A percentile compares a stretch with the other conserved stretches of the same genome.
Conservation (phyloP, 2,888 invertebrate genomes). For the Drosophila robusta region DNA sequence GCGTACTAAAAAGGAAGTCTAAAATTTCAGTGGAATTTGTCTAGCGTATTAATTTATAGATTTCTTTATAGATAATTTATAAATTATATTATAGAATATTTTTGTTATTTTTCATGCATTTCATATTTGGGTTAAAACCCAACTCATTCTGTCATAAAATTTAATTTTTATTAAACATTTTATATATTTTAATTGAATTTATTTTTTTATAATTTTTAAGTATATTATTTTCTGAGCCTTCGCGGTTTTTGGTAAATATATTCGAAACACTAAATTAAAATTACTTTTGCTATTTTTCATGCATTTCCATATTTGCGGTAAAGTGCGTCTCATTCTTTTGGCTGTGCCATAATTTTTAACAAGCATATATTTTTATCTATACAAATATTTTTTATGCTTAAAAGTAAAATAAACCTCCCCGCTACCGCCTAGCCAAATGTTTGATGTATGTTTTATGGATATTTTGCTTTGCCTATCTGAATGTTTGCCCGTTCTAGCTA, state of each 20-base stretch:
- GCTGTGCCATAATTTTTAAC: constrained; percentile 37
- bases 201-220: too few species aligned
- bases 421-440: constrained; percentile 23
- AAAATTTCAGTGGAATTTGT: too few species aligned
- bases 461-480: constrained; percentile 55
- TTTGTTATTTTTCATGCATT: too few species aligned
- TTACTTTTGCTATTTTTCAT: constrained; percentile 17
- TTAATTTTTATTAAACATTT: too few species aligned
- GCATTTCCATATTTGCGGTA: constrained; percentile 20
- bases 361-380: constrained; percentile 35
- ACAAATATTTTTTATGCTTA: constrained; percentile 31
- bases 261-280: constrained; percentile 27
- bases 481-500: constrained; percentile 52
- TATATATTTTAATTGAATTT: too few species aligned
- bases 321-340: constrained; percentile 3
- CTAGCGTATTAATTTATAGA: too few species aligned
- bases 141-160: too few species aligned
- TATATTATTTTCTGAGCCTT: not conserved
- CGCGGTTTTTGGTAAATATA: not conserved
- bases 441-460: constrained; percentile 58
- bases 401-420: constrained; percentile 1
- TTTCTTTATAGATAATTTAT: too few species aligned
- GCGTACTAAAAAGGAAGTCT: too few species aligned
- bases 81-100: too few species aligned
- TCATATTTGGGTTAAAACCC: too few species aligned